Base-by-base conservation (phyloP, 2,888 invertebrate genomes). In the Autographa pulchrina region DNA sequence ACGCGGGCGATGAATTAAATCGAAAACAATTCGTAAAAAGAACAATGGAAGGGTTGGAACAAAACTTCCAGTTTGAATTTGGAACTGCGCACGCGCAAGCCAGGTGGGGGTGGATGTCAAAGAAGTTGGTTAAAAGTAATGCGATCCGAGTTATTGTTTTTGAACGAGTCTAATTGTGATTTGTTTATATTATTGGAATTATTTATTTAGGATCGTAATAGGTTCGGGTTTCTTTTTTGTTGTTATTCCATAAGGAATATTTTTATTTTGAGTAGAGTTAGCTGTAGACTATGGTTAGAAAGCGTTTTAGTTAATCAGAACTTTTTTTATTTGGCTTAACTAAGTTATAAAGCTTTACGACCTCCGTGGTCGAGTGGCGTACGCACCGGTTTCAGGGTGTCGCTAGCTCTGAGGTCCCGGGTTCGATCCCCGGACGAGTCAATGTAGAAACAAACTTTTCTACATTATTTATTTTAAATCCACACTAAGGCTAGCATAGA, bases 11-110 rank as follows among this genome's bases (percentile, higher is more conserved):
- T 84, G 83, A 84, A 85, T 85, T 85, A 84, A 85, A 85, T 82
- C 83, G 83, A 85, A 85, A 85, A 85, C 84, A 85, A 85, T 84
- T 84, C 85, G 80, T 81, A 86, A 85, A 85, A 86, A 85, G 85
- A 85, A 85, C 85, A 85, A 86, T 85, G 66, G 79, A 78, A 80
- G 85, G 86, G 85, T 85, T 82, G 74, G 84, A 78, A 82, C 79
- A 84, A 82, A 85, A 85, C 73, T 81, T 82, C 76, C 68, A 79
- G 81, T 81, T 85, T 82, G 84, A 79, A 82, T 85, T 81, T 83
- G 77, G 83, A 77, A 78, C 70, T 76, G 74, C 86, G 86, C 87
- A 78, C 84, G 86, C 87, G 86, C 83, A 83, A 54, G 72, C 87
- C 86, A 85, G 84, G 86, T 81, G 85, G 83, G 84, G 80, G 78